Percentiles rank a stretch among this genome's conserved stretches.
These are phyloP conservation scores for Tiliqua scincoides DNA, from an alignment of 2,113 vertebrate species.

Conservation along the genomic window DNA sequence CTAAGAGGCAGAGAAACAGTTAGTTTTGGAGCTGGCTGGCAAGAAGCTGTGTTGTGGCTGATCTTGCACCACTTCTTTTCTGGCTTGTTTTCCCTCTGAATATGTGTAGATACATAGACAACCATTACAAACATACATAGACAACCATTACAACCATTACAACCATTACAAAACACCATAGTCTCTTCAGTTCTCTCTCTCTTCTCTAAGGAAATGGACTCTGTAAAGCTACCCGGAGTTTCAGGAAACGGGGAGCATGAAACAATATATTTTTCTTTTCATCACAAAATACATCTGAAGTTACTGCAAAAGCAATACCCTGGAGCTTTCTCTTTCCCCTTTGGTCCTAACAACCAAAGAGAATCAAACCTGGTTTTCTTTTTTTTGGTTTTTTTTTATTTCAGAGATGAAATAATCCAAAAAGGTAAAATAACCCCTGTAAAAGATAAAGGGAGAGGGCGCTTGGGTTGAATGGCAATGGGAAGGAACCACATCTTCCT, in stretches of 20 bases:
- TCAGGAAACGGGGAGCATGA: not conserved
- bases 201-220: not conserved
- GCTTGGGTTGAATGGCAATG: slow-evolving; percentile 66
- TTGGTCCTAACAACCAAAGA: slow-evolving; percentile 56
- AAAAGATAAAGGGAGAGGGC: slow-evolving; percentile 54
- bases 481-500: slow-evolving; percentile 52
- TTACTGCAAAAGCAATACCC: slow-evolving; percentile 62
- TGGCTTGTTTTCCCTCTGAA: not conserved
- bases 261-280: slow-evolving; percentile 49
- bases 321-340: slow-evolving; percentile 52
- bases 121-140: not conserved
- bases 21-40: not conserved
- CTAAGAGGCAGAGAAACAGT: not conserved
- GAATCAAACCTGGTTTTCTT: slow-evolving; percentile 50
- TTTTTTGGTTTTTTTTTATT: slow-evolving; percentile 59
- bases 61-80: not conserved
- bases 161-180: not conserved
- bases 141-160: not conserved
- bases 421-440: slow-evolving; percentile 71
- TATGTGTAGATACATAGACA: not conserved
- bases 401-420: slow-evolving; percentile 67
- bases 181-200: not conserved
- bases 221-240: not conserved
- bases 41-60: not conserved
- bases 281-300: slow-evolving; percentile 57